Evolutionary conservation across 1,140 invertebrate species (phyloP).

Genomic region (Phenacoccus solenopsis): DNA sequence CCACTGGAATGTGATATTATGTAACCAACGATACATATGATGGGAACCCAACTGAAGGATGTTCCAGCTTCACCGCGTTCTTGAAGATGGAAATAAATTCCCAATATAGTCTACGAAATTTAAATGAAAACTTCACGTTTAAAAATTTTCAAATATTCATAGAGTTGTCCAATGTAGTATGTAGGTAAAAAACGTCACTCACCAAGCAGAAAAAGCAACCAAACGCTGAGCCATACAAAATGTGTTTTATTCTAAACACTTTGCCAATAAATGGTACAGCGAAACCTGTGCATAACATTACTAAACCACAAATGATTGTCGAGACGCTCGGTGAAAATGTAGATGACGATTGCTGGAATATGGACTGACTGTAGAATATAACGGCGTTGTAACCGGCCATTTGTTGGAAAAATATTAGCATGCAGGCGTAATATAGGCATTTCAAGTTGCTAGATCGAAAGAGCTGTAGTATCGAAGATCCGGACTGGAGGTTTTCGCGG

Average conservation of each 20-base stretch:
- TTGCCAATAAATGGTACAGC: constrained; percentile 61
- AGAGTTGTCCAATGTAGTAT: no score
- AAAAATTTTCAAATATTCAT: no score
- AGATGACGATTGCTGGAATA: constrained; percentile 49
- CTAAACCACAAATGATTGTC: constrained; percentile 64
- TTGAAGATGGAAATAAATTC: constrained; percentile 47
- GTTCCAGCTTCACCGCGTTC: constrained; percentile 32
- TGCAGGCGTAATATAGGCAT: constrained; percentile 52
- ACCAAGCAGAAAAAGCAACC: constrained; percentile 40
- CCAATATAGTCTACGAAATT: constrained; percentile 42
- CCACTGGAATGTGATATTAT: constrained; percentile 50
- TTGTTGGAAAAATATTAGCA: constrained; percentile 60
- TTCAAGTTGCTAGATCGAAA: constrained; percentile 34
- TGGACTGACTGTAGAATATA: constrained; percentile 53
- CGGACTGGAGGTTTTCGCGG: background rate
- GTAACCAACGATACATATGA: constrained; percentile 48
- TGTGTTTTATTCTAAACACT: constrained; percentile 51
- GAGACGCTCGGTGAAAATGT: constrained; percentile 43
- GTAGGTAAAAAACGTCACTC: no score
- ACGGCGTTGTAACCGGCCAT: constrained; percentile 50
- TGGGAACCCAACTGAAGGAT: constrained; percentile 46
- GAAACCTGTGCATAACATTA: constrained; percentile 52
- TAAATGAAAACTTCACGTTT: no score
- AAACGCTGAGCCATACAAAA: constrained; percentile 55
- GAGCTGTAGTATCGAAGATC: background rate